Conservation (phyloP, 2,888 invertebrate genomes). For the Mayetiola destructor region DNA sequence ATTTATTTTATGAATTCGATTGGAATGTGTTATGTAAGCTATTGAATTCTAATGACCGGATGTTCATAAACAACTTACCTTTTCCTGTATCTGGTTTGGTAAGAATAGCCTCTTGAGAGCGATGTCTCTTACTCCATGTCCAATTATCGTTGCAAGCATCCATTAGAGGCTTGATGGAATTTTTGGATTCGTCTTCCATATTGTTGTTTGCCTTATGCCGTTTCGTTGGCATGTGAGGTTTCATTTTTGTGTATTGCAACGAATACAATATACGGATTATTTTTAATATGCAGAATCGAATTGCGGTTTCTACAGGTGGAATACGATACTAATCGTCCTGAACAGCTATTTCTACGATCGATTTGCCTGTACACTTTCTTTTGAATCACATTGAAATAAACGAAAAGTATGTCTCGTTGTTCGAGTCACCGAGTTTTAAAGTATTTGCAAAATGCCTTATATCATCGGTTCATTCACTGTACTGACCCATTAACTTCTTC, state of each 20-base stretch:
- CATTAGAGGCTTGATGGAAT: conserved; percentile 23
- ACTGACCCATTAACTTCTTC: conserved; percentile 2
- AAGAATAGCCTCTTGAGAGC: conserved; percentile 41
- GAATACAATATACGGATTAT: background rate
- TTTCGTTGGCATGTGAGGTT: background rate
- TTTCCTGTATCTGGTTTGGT: conserved; percentile 39
- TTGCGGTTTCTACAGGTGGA: background rate
- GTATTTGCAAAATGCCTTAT: background rate
- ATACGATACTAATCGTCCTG: background rate
- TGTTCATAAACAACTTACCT: background rate
- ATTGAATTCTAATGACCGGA: background rate
- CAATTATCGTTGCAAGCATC: conserved; percentile 48
- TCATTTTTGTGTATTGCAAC: background rate
- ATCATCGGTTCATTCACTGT: background rate
- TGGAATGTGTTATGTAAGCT: background rate
- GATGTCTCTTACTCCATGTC: conserved; percentile 47
- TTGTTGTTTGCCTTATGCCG: background rate
- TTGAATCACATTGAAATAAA: background rate
- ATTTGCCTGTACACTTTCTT: background rate
- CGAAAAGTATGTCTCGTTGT: background rate
- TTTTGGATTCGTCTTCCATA: conserved; percentile 16
- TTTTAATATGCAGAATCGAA: background rate
- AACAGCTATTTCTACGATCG: background rate
- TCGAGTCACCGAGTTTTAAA: background rate
- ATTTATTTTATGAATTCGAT: background rate